A percentile compares a stretch with the other conserved stretches of the same genome.
Conservation (phyloP, 1,140 invertebrate species). For the Pollicipes pollicipes region DNA sequence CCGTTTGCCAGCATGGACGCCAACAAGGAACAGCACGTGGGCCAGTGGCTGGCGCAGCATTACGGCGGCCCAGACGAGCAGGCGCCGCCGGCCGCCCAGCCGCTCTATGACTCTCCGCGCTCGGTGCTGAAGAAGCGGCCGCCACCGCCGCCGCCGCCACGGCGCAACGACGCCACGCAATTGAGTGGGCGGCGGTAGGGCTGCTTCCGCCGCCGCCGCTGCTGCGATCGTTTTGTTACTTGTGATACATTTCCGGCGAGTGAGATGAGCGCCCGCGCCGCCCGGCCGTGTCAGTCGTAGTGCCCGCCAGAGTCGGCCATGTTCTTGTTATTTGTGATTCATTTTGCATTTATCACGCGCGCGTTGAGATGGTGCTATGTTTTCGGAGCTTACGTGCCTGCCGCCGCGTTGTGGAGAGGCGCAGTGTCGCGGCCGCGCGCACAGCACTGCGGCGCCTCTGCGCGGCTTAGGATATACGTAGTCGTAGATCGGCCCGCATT, state of each 20-base stretch:
- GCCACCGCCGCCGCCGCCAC: not conserved
- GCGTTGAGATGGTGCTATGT: not conserved
- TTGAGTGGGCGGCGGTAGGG: not conserved
- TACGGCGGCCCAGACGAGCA: conserved; percentile 38
- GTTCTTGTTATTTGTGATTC: not conserved
- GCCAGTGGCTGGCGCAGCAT: conserved; percentile 76
- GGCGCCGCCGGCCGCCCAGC: too few relatives aligned
- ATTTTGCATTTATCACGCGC: not conserved
- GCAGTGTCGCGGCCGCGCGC: too few relatives aligned
- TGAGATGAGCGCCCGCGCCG: not conserved
- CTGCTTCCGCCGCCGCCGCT: too few relatives aligned
- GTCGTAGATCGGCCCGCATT: not conserved
- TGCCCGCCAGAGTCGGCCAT: too few relatives aligned
- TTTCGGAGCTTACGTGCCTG: not conserved
- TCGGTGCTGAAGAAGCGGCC: not conserved
- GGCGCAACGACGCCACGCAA: not conserved
- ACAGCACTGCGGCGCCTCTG: not conserved
- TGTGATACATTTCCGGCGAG: not conserved
- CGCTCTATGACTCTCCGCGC: not conserved
- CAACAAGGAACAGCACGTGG: conserved; percentile 55
- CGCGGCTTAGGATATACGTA: not conserved
- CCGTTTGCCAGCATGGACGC: conserved; percentile 39
- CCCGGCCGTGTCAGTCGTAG: not conserved
- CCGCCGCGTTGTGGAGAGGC: not conserved
- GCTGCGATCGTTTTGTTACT: not conserved